Conservation (phyloP, 2,888 invertebrate species). For the Epinotia nisella region DNA sequence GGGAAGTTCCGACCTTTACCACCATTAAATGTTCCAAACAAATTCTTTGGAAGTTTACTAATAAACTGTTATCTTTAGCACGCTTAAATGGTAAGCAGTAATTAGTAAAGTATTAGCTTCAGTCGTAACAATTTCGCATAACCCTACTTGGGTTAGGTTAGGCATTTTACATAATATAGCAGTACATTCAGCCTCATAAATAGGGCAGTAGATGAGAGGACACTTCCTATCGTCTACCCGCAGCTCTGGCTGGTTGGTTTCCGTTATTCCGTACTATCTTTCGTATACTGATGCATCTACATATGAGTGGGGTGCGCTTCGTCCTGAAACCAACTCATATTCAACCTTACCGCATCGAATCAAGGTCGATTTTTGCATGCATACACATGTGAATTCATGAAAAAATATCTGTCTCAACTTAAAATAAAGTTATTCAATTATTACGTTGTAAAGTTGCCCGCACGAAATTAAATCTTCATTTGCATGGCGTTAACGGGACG, state of each 20-base stretch:
- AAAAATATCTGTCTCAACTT: constrained; percentile 31
- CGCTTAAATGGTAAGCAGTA: background rate
- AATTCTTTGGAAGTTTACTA: background rate
- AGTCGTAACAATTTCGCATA: constrained; percentile 42
- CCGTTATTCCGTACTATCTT: constrained; percentile 53
- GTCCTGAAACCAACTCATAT: background rate
- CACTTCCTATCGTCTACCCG: constrained; percentile 65
- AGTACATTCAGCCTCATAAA: constrained; percentile 62
- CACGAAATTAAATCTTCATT: constrained; percentile 47
- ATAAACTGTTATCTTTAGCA: constrained; percentile 18
- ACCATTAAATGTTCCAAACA: constrained; percentile 9
- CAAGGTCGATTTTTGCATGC: constrained; percentile 6
- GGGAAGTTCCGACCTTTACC: constrained; percentile 23
- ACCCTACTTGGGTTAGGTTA: constrained; percentile 45
- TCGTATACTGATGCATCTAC: constrained; percentile 40
- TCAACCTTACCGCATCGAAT: background rate
- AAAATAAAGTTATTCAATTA: constrained; percentile 39
- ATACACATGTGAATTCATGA: constrained; percentile 11
- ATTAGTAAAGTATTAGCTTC: background rate
- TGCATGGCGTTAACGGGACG: constrained; percentile 49
- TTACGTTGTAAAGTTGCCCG: constrained; percentile 31
- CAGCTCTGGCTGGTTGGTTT: constrained; percentile 61
- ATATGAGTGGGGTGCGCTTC: background rate
- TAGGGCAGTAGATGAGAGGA: constrained; percentile 72
- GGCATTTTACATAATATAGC: constrained; percentile 49